Base-by-base conservation (phyloP, 1,140 invertebrate genomes). In the Ganaspis sp. region DNA sequence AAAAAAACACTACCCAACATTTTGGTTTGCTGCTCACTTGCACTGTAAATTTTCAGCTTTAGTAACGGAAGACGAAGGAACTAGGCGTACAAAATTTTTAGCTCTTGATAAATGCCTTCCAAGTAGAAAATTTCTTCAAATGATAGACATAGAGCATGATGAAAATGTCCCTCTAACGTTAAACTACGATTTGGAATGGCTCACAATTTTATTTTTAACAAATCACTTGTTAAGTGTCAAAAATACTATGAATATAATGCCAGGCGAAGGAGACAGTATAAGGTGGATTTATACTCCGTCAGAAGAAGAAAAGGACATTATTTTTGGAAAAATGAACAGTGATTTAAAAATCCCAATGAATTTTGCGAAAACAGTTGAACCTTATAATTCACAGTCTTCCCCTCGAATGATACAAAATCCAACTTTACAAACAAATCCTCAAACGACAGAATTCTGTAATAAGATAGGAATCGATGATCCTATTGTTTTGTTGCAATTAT, bases 1-100 rank as follows among this genome's bases (percentile, higher is more conserved):
- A 1, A 88, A 94, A 69, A 85, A 92, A 42, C 86, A 99, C 53
- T 93, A 96, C 88, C 99, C 99, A 17, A 91, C 92, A 0, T 98
- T 97, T 91, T 99, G 98, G 98, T 99, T 99, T 92, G 92, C 98
- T 69, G 99, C 98, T 58, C 99, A 99, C 93, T 92, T 99, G 58
- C 99, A 99, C 91, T 97, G 96, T 81, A 97, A 98, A 92, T 99
- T 98, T 93, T 94, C 96, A 45, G 98, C 98, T 6, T 71, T 97
- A 5, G 93, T 99, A 9, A 92, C 93, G 29, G 88, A 91, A 53
- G 81, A 90, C 34, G 74, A 85, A 45, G 82, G 84, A 9, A 74
- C 85, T 9, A 81, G 84, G 81, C 82, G 92, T 37, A 99, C 98
- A 0, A 97, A 96, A 90, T 99, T 99, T 92, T 90, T 99, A 75